These are phyloP conservation scores for Limnephilus auricula DNA, from an alignment of 2,888 invertebrate genomes.

Conservation along the genomic window DNA sequence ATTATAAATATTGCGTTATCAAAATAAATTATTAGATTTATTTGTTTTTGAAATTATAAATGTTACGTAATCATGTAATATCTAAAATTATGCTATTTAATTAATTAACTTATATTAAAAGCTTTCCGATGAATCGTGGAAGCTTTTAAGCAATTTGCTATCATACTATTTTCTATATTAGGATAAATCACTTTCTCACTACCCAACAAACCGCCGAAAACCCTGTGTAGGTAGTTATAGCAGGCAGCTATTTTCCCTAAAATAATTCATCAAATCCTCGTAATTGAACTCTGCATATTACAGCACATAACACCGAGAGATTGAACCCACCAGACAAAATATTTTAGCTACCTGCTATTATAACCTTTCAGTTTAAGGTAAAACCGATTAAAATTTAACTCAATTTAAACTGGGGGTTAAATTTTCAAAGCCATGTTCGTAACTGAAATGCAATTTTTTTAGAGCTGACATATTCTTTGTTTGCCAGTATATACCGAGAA, in stretches of 20 bases:
- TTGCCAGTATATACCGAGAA: background rate
- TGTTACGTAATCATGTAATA: no score
- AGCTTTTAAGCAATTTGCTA: background rate
- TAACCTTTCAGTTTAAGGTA: conserved; percentile 24
- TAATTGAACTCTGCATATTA: conserved; percentile 45
- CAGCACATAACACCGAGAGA: background rate
- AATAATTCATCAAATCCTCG: conserved; percentile 39
- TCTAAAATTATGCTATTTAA: no score
- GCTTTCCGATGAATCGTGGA: no score
- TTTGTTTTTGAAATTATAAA: no score
- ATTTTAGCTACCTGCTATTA: background rate
- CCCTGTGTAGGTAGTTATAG: background rate
- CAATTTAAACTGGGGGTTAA: background rate
- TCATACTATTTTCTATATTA: background rate
- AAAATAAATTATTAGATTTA: no score
- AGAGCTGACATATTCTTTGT: background rate
- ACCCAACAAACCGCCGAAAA: background rate
- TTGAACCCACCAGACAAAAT: background rate
- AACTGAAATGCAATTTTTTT: background rate
- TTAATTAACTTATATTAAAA: no score
- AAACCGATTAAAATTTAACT: conserved; percentile 6
- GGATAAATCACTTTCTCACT: no score
- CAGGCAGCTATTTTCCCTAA: background rate
- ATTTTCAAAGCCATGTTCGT: background rate
- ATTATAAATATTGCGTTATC: no score